Evolutionary conservation across 1,140 invertebrate species (phyloP), one percentile per base, ranked within the genome.

Genomic region (Drosophila nannoptera): DNA sequence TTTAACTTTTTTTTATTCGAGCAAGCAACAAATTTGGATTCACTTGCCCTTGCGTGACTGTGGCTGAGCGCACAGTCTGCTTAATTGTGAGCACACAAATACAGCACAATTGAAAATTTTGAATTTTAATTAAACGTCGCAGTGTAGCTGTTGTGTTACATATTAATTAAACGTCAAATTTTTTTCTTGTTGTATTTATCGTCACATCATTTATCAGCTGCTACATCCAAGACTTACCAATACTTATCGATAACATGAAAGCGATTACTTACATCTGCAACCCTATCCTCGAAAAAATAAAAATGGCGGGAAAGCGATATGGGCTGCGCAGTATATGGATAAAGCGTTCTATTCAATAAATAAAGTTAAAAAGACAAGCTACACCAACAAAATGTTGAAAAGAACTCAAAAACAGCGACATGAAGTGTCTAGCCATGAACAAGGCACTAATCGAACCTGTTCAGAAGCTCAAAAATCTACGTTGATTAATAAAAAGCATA

Each of bases 151-250:
- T 70, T 70, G 58, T 66, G 68, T 70, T 70, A 70, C 68, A 70
- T 70, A 70, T 70, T 70, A 70, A 70, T 70, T 59, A 70, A 70
- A 65, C 40, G 68, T 70, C 62, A 70, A 70, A 53, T 58, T 70
- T 67, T 62, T 58, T 60, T 7, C 5, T 16, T 60, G 49, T 60
- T 60, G 36, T 69, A 69, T 69, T 69, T 69, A 69, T 69, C 67
- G 67, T 70, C 62, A 58, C 68, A 70, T 71, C 63, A 71, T 49
- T 62, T 70, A 70, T 70, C 68, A 70, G 68, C 68, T 70, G 67
- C 67, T 69, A 48, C 33, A 46, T 58, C 22, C 61, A 43, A 69
- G 35, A 65, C 46, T 9, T 65, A 50, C 33, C 62, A 53, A 53
- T 40, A 46, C 29, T 53, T 65, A 70, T 70, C 68, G 68, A 70